A percentile compares a stretch with the other conserved stretches of the same genome.
phyloP scores from a whole-genome alignment of 2,888 invertebrate species.

The Caenorhabditis drosophilae region DNA sequence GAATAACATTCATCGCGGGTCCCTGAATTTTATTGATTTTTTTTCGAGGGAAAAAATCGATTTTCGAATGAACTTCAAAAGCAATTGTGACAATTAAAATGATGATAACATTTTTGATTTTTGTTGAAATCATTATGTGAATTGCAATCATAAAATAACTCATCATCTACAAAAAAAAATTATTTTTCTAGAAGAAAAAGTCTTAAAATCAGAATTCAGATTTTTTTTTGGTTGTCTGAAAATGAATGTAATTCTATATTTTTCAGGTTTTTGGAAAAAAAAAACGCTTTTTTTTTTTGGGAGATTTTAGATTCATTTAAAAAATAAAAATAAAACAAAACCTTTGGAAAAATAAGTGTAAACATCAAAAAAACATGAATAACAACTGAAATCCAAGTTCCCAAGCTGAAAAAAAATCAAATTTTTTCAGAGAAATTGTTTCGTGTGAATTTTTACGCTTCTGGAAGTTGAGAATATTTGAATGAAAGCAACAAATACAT shows the following conservation, averaged over 20 bases:
- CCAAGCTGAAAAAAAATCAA: slow-evolving; percentile 41
- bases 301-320: no score
- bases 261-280: no score
- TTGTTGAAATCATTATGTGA: slow-evolving; percentile 39
- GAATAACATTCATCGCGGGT: slow-evolving; percentile 56
- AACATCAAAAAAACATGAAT: slow-evolving; percentile 44
- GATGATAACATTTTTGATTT: slow-evolving; percentile 36
- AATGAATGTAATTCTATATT: no score
- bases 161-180: slow-evolving; percentile 17
- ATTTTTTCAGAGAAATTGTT: background rate
- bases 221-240: no score
- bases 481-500: slow-evolving; percentile 52
- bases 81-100: slow-evolving; percentile 41
- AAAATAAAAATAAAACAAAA: no score
- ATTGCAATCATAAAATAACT: slow-evolving; percentile 43
- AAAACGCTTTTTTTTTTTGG: no score
- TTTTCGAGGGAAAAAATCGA: background rate
- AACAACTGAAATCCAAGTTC: slow-evolving; percentile 37
- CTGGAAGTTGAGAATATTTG: slow-evolving; percentile 49
- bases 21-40: slow-evolving; percentile 27
- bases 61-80: slow-evolving; percentile 30
- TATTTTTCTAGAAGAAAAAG: no score
- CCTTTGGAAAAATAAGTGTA: slow-evolving; percentile 46
- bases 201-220: no score
- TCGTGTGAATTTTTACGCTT: slow-evolving; percentile 29